These are phyloP conservation scores for Acestrorhynchus altus DNA, from an alignment of 2,797 vertebrate genomes.

Conservation along the genomic window DNA sequence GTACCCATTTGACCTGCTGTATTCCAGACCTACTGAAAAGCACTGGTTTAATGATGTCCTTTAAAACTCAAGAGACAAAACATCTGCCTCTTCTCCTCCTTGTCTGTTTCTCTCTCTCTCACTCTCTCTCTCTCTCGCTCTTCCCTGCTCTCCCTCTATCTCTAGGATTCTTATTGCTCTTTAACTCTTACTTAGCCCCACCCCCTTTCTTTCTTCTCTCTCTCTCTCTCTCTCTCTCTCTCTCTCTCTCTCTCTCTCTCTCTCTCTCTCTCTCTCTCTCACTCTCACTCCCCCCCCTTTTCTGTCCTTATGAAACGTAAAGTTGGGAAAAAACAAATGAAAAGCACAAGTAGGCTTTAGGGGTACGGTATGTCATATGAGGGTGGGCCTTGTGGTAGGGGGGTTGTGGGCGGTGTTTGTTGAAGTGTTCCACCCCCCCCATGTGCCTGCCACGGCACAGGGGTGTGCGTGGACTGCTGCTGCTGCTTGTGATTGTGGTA, in stretches of 20 bases:
- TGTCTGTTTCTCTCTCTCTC: neutral
- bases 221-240: neutral
- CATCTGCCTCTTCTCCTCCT: neutral
- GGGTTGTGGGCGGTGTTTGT: slow-evolving; percentile 49
- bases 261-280: neutral
- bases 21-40: slow-evolving; percentile 44
- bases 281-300: too few relatives aligned
- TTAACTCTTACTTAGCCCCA: neutral
- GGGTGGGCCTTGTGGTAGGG: slow-evolving; percentile 41
- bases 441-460: slow-evolving; percentile 50
- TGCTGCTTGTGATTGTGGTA: slow-evolving; percentile 98
- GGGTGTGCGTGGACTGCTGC: slow-evolving; percentile 76
- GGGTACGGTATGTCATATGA: slow-evolving; percentile 44
- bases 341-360: slow-evolving; percentile 35
- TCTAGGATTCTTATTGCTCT: neutral
- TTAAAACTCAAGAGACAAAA: slow-evolving; percentile 46
- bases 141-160: neutral
- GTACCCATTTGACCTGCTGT: slow-evolving; percentile 37
- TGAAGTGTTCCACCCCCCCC: slow-evolving; percentile 57
- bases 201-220: neutral
- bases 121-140: neutral
- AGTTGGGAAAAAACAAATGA: slow-evolving; percentile 21
- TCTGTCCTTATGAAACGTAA: slow-evolving; percentile 13
- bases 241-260: neutral
- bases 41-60: slow-evolving; percentile 61